Evolutionary conservation across 2,797 vertebrate genomes (phyloP), one percentile per base, ranked within the genome.

Genomic region (Lagodon rhomboides): DNA sequence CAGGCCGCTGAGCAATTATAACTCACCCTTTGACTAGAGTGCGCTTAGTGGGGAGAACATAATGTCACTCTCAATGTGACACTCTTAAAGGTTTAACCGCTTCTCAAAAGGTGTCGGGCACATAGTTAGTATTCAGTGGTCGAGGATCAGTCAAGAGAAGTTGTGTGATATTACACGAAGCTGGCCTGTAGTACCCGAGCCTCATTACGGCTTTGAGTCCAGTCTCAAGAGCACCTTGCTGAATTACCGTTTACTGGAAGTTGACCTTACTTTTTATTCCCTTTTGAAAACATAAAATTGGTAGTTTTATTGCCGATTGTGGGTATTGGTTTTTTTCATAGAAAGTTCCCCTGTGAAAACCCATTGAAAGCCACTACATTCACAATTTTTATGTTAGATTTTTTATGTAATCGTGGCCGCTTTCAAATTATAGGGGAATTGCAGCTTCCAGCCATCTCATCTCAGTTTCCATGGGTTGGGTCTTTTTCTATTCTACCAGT

Each of bases 1-100:
- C 77, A 3, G 74, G 67, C 75, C 68, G 30, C 64, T 66, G 77
- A 84, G 79, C 80, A 89, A 87, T 89, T 85, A 84, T 18, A 77
- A 55, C 59, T 27, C 60, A 76, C 25, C 77, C 61, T 75, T 55
- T 44, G 67, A 78, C 80, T 68, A 15, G 63, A 79, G 75, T 63
- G 76, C 44, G 79, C 64, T 81, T 27, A 56, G 81, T 3, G 30
- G 46, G 51, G 59, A 47, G 69, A 82, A 68, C 79, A 67, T 20
- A 61, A 71, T 76, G 70, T 79, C 80, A 76, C 47, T 54, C 69
- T 78, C 53, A 46, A 8, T 46, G 58, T 46, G 74, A 73, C 70
- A 65, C 75, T 71, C 73, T 71, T 43, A 73, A 80, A 78, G 73
- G 68, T 85, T 80, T 56, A 75, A 85, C 67, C 18, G 44, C 73